phyloP scores from a whole-genome alignment of 2,113 vertebrate genomes.

The Athene noctua region DNA sequence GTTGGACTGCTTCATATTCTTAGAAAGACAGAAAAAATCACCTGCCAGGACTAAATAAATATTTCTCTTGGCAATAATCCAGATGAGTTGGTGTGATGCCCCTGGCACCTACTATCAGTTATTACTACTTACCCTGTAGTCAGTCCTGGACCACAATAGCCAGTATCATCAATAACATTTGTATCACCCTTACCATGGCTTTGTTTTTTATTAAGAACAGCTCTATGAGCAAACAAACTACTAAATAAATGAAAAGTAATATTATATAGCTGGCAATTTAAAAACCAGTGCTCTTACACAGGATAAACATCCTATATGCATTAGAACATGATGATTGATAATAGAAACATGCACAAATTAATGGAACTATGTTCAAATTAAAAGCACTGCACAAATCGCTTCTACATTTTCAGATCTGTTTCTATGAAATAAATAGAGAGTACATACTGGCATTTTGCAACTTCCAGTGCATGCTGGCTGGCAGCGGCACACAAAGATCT shows the following conservation, averaged over 20 bases:
- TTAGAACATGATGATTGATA: not conserved
- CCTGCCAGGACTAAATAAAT: not conserved
- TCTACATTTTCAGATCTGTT: not conserved
- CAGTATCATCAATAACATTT: not conserved
- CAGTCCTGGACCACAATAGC: not conserved
- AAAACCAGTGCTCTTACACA: not conserved
- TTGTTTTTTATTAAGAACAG: not conserved
- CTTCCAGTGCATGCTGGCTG: not conserved
- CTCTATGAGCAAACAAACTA: not conserved
- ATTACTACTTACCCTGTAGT: not conserved
- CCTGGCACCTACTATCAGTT: not conserved
- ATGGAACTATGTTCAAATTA: not conserved
- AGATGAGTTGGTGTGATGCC: not conserved
- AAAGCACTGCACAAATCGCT: not conserved
- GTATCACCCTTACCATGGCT: not conserved
- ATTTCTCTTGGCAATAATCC: not conserved
- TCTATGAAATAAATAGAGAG: not conserved
- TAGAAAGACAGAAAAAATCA: not conserved
- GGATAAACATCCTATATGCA: not conserved
- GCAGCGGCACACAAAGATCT: not conserved
- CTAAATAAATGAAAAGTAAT: not conserved
- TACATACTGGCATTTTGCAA: not conserved
- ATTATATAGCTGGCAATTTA: not conserved
- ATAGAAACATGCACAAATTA: not conserved
- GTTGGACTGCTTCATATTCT: not conserved